Percentiles rank a stretch among this genome's conserved stretches.
Conservation (phyloP, 1,140 invertebrate genomes). For the Calliopsis andreniformis region DNA sequence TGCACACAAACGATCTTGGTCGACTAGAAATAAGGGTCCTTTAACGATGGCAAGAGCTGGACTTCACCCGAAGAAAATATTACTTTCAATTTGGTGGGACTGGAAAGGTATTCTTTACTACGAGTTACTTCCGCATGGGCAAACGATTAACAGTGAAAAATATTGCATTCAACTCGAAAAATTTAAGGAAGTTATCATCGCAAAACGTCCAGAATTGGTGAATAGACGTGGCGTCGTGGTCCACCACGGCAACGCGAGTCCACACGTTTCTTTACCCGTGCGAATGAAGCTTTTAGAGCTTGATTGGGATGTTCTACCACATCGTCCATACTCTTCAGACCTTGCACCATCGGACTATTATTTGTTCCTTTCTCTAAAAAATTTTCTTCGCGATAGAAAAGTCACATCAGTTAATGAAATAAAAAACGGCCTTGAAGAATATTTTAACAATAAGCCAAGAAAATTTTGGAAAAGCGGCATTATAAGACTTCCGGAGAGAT, state of each 20-base stretch:
- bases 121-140: background rate
- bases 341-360: background rate
- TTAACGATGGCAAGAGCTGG: constrained; percentile 44
- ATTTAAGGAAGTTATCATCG: too few relatives aligned
- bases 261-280: background rate
- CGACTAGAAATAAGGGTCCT: constrained; percentile 9
- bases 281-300: background rate
- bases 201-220: background rate
- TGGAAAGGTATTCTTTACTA: background rate
- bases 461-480: constrained; percentile 15
- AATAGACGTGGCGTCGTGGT: too few relatives aligned
- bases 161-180: too few relatives aligned
- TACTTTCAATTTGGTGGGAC: background rate
- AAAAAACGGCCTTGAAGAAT: background rate
- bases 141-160: too few relatives aligned
- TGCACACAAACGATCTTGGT: constrained; percentile 11
- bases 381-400: background rate
- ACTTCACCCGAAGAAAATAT: constrained; percentile 47
- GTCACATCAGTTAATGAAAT: constrained; percentile 1
- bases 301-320: background rate
- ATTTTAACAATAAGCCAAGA: background rate
- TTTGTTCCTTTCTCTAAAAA: background rate
- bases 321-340: background rate
- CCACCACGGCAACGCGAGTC: too few relatives aligned
- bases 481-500: background rate